Evolutionary conservation across 2,888 invertebrate species (phyloP).

Genomic region (Rugalucina vietnamica): DNA sequence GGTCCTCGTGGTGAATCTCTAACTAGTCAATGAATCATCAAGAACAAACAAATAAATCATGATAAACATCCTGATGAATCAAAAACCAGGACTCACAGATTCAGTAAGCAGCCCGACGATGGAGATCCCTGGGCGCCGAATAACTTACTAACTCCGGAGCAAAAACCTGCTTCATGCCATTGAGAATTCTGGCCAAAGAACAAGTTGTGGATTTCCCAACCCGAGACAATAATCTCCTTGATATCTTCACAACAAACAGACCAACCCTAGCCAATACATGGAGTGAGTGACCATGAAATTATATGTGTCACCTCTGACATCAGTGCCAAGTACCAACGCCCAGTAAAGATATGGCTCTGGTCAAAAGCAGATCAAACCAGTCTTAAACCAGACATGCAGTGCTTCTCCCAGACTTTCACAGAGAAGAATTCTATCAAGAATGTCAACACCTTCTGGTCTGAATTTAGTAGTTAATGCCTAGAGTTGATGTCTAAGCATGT

Average conservation of each 20-base stretch:
- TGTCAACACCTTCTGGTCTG: not conserved
- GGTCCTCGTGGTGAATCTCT: too few species aligned
- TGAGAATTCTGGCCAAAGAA: not conserved
- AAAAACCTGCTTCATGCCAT: not conserved
- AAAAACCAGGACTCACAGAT: too few species aligned
- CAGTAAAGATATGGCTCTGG: conserved; percentile 19
- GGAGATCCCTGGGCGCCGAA: too few species aligned
- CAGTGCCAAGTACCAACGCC: not conserved
- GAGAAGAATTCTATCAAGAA: not conserved
- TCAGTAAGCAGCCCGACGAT: too few species aligned
- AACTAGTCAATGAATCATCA: too few species aligned
- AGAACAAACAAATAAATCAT: too few species aligned
- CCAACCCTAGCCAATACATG: conserved; percentile 26
- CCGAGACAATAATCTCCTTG: conserved; percentile 16
- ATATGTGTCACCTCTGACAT: not conserved
- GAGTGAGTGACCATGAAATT: conserved; percentile 34
- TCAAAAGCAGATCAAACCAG: conserved; percentile 7
- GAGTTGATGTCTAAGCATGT: conserved; percentile 5
- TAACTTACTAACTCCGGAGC: too few species aligned
- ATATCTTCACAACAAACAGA: conserved; percentile 32
- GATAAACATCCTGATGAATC: too few species aligned
- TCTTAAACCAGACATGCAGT: conserved; percentile 11
- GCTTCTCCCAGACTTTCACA: conserved; percentile 16
- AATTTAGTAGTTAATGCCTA: not conserved
- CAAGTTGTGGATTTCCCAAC: conserved; percentile 16